Evolutionary conservation across 1,140 invertebrate genomes (phyloP).

Genomic region (Hydropsyche tenuis): DNA sequence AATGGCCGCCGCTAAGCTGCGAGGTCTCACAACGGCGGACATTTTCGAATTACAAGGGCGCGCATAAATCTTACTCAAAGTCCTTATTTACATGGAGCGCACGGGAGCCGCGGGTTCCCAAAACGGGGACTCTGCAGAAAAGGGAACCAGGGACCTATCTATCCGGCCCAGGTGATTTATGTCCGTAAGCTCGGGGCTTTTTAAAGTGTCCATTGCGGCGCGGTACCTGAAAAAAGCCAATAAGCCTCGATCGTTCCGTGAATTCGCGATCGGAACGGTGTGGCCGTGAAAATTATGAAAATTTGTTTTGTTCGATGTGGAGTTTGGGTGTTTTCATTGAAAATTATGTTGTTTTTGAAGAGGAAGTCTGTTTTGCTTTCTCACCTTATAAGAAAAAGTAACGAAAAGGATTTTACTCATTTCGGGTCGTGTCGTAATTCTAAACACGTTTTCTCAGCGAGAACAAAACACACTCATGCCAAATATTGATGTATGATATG

Average conservation of each 20-base stretch:
- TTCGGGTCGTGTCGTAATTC: conserved; percentile 26
- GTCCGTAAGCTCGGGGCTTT: conserved; percentile 43
- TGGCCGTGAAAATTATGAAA: background rate
- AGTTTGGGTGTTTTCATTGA: too few relatives aligned
- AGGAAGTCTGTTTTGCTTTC: too few relatives aligned
- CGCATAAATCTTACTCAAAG: conserved; percentile 44
- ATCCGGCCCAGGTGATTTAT: conserved; percentile 45
- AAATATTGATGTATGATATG: conserved; percentile 37
- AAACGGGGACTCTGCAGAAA: conserved; percentile 4
- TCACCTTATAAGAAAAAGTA: conserved; percentile 28
- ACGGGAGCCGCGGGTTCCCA: background rate
- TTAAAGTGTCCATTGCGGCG: conserved; percentile 44
- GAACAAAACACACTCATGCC: conserved; percentile 33
- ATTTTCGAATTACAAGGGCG: conserved; percentile 29
- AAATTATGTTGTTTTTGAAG: too few relatives aligned
- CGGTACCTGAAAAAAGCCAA: conserved; percentile 38
- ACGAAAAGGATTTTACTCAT: conserved; percentile 8
- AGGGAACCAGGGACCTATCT: conserved; percentile 24
- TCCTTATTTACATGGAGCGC: conserved; percentile 35
- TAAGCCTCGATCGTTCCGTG: conserved; percentile 29
- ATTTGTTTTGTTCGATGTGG: background rate
- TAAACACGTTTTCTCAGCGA: conserved; percentile 30
- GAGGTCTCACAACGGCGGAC: background rate
- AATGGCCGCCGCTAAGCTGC: background rate
- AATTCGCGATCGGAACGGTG: background rate